Evolutionary conservation across 2,888 invertebrate species (phyloP).

Genomic region (Cerceris rybyensis): DNA sequence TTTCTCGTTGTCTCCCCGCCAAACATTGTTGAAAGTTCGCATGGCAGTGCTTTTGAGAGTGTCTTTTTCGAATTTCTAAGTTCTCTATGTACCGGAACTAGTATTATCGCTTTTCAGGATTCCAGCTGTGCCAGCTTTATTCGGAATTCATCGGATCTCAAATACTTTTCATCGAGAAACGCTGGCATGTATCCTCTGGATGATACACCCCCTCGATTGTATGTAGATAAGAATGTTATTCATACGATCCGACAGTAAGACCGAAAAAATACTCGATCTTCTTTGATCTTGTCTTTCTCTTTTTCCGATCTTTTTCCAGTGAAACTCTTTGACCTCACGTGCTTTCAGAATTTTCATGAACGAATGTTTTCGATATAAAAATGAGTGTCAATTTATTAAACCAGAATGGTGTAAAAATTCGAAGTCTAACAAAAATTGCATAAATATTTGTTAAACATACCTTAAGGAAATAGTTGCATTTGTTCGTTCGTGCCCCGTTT

Average conservation of each 20-base stretch:
- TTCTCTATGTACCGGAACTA: no score
- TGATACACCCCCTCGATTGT: conserved; percentile 36
- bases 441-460: no score
- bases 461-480: no score
- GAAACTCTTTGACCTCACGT: no score
- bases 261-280: conserved; percentile 29
- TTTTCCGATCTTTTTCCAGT: no score
- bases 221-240: conserved; percentile 46
- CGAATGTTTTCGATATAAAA: no score
- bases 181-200: conserved; percentile 31
- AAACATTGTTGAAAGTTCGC: not conserved
- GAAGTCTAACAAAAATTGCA: no score
- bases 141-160: conserved; percentile 54
- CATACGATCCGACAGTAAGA: conserved; percentile 40
- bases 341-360: no score
- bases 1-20: not conserved
- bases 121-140: conserved; percentile 42
- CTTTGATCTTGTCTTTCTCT: no score
- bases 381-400: no score
- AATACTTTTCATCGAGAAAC: conserved; percentile 42
- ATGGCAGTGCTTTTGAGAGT: not conserved
- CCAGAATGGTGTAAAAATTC: no score
- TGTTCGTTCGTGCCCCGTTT: no score
- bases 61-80: not conserved
- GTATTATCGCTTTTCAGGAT: conserved; percentile 14